These are phyloP conservation scores for Epistrophe eligans DNA, from an alignment of 2,888 invertebrate genomes.

Conservation along the genomic window DNA sequence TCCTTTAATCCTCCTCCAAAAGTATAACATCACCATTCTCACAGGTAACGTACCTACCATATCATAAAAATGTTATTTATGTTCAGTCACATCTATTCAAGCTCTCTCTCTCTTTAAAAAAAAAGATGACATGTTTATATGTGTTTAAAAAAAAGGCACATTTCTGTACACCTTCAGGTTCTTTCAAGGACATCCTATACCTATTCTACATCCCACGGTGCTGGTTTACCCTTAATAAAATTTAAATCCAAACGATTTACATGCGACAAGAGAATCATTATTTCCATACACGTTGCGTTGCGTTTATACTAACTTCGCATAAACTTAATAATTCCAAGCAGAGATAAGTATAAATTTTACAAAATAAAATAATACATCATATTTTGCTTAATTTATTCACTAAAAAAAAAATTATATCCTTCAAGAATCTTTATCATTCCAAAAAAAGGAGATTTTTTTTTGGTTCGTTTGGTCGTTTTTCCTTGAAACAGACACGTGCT, in stretches of 20 bases:
- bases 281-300: not conserved
- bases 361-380: constrained; percentile 14
- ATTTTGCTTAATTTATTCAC: constrained; percentile 25
- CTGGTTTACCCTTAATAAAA: constrained; percentile 27
- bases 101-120: too few species aligned
- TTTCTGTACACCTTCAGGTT: not conserved
- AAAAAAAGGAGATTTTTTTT: constrained; percentile 1
- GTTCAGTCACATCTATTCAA: not conserved
- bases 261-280: constrained; percentile 35
- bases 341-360: not conserved
- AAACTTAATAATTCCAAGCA: not conserved
- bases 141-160: not conserved
- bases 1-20: not conserved
- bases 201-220: not conserved
- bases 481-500: constrained; percentile 6
- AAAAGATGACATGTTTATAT: not conserved
- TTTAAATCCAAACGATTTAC: constrained; percentile 33
- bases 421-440: constrained; percentile 2
- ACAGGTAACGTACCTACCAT: not conserved
- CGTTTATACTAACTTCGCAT: not conserved
- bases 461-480: not conserved
- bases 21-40: not conserved
- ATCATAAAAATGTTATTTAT: constrained; percentile 16
- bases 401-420: constrained; percentile 1
- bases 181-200: not conserved